Percentiles rank a stretch among this genome's conserved stretches.
Conservation (phyloP, 2,888 invertebrate species). For the Habroteleia sp. region DNA sequence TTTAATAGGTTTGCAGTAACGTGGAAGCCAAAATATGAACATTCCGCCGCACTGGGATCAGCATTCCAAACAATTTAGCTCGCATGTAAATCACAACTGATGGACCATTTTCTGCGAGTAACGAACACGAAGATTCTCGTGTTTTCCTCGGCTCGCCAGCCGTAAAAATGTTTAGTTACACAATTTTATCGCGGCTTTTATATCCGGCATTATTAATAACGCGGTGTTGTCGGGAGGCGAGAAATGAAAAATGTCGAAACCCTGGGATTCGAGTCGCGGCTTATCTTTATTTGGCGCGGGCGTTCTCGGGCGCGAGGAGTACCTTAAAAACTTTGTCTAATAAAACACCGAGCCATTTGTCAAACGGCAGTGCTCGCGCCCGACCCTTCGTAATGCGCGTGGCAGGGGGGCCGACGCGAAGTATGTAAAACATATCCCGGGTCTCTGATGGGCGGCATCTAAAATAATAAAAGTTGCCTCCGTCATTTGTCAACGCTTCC, state of each 20-base stretch:
- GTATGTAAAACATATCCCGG: slow-evolving; percentile 78
- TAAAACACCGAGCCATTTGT: slow-evolving; percentile 79
- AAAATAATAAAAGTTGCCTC: slow-evolving; percentile 81
- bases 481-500: slow-evolving; percentile 80
- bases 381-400: slow-evolving; percentile 46
- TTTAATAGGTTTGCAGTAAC: too few species aligned
- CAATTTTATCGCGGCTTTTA: slow-evolving; percentile 60
- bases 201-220: slow-evolving; percentile 58
- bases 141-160: slow-evolving; percentile 35
- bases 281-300: slow-evolving; percentile 74
- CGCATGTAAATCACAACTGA: slow-evolving; percentile 39
- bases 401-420: slow-evolving; percentile 67
- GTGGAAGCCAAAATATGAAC: too few species aligned
- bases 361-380: slow-evolving; percentile 69
- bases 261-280: slow-evolving; percentile 64
- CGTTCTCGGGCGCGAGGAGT: slow-evolving; percentile 66
- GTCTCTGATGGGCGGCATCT: slow-evolving; percentile 77
- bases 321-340: slow-evolving; percentile 76
- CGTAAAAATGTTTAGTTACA: slow-evolving; percentile 51
- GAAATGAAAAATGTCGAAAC: slow-evolving; percentile 62
- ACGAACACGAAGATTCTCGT: slow-evolving; percentile 25
- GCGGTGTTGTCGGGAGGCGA: slow-evolving; percentile 39
- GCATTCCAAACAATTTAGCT: too few species aligned
- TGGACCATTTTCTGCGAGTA: slow-evolving; percentile 34
- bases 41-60: too few species aligned